Base-by-base conservation (phyloP, 2,888 invertebrate species). In the Xylota sylvarum region DNA sequence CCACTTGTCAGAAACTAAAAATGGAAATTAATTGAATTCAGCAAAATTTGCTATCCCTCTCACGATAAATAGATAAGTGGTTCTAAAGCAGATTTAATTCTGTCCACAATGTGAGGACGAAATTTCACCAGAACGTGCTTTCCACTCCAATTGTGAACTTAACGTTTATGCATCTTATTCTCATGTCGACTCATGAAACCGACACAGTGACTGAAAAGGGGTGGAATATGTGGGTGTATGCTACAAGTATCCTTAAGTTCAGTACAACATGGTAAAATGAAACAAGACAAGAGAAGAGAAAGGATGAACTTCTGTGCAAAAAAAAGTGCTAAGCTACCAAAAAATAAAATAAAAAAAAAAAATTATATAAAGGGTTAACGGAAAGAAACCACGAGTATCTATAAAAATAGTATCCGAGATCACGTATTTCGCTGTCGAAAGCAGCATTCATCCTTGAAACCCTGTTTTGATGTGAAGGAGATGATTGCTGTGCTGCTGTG, bases 51-150 rank as follows among this genome's bases (percentile, higher is more conserved):
- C 40, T 62, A 58, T 72, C 23, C 60, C 27, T 46, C 52, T 60
- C 17, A 60, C 19, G 62, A 62, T 62, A 27, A 64, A 62, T 30
- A 32, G 52, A 62, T 52, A 73, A 73, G 73, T 72, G 52, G 52
- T 32, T 30, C 10, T 52, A 62, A 73, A 52, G 56, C 32, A 62
- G 62, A 50, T 58, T 72, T 60, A 58, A 23, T 48, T 17, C 50
- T 23, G 62, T 52, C 62, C 30, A 64, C 46, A 46, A 46, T 62
- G 4, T 14, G 30, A 43, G 43, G 10, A 5, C 10, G 2, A 30
- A 27, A 64, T 46, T 48, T 32, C 46, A 64, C 48, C 32, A 19
- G 19, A 62, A 73, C 73, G 73, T 73, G 73, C 73, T 62, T 27
- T 40, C 43, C 52, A 30, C 3, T 7, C 1, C 43, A 64, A 62